Conservation (phyloP, 64 coral and sea anemone genomes). For the Montipora efflorescens region DNA sequence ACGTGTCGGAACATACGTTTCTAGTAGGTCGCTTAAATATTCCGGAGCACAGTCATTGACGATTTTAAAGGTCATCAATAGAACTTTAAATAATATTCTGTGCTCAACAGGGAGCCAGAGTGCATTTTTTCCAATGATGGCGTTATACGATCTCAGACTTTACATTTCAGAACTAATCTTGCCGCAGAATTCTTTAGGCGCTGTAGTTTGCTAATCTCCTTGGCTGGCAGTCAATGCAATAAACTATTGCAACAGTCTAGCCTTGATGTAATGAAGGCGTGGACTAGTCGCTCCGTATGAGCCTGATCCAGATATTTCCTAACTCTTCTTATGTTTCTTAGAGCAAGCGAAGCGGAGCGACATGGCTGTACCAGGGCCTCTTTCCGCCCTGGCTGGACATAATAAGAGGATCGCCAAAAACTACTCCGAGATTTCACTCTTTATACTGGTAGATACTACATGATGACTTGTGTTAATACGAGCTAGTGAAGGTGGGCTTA, state of each 20-base stretch:
- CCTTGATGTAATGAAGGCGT: not conserved
- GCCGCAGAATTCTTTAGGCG: not conserved
- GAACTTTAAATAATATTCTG: not conserved
- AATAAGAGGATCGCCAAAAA: no score
- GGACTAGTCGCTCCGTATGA: not conserved
- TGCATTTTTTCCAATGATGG: not conserved
- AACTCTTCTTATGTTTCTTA: no score
- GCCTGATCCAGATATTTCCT: not conserved
- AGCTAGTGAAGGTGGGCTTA: no score
- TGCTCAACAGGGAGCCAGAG: not conserved
- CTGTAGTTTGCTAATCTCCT: not conserved
- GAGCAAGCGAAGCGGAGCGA: no score
- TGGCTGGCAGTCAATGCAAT: not conserved
- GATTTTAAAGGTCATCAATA: not conserved
- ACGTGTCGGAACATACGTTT: not conserved
- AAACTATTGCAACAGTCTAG: not conserved
- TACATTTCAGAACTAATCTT: conserved; percentile 6
- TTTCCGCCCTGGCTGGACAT: no score
- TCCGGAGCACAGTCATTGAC: not conserved
- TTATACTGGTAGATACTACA: no score
- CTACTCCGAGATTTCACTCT: no score
- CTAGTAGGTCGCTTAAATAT: not conserved
- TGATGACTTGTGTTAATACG: no score
- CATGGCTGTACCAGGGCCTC: no score
- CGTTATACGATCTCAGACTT: not conserved